Base-by-base conservation (phyloP, 2,888 invertebrate species). In the Lochmaea crataegi region DNA sequence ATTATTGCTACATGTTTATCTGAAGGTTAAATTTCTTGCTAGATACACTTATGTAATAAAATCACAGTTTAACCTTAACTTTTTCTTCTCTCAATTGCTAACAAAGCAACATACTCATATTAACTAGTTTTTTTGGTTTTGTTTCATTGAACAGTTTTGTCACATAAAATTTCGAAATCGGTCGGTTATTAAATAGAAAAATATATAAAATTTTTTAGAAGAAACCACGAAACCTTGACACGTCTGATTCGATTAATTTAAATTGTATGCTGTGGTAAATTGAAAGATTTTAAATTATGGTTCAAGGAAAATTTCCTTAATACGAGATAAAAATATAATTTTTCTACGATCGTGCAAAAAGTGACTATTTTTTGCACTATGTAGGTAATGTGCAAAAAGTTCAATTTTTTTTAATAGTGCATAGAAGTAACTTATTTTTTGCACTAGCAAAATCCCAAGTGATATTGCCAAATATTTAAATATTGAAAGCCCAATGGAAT, bases 11-110 rank as follows among this genome's bases (percentile, higher is more conserved):
- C 16, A 16, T 53, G 11, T 53, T 53, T 14, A 56, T 41, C 56
- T 22, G 32, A 51, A 32, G 41, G 41, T 41, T 63, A 16, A 41
- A 16, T 63, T 11, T 63, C 41, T 58, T 26, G 58, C 4, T 32
- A 58, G 14, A 58, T 26, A 58, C 12, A 32, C 32, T 58, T 58
- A 58, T 58, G 58, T 32, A 58, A 58, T 58, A 12, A 58, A 58
- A 58, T 58, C 32, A 26, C 2, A 32, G 32, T 58, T 58, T 32
- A 58, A 58, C 32, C 58, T 58, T 53, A 18, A 51, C n/a, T 51
- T 51, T 51, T 51, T n/a, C 51, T 51, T n/a, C 51, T 53, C 53
- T 53, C 53, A 10, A 53, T 18, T 18, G 18, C 53, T 16, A 53
- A 53, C 53, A 53, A 53, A 53, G 53, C 18, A 53, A 53, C 18